Evolutionary conservation across 2,113 vertebrate species (phyloP).

Genomic region (Phyllostomus discolor): DNA sequence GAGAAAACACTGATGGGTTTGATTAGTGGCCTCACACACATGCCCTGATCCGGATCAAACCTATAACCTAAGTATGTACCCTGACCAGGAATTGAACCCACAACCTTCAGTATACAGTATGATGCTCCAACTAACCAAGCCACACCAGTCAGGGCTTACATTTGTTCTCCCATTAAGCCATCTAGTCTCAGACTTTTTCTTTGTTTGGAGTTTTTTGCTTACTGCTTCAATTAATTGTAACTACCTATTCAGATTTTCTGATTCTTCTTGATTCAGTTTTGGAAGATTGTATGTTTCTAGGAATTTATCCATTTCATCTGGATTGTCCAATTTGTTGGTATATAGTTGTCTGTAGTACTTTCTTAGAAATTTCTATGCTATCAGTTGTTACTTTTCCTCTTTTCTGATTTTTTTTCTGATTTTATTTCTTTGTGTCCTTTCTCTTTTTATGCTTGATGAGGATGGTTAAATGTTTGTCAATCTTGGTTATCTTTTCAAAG

Average conservation of each 20-base stretch:
- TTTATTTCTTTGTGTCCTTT: background rate
- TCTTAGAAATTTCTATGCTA: background rate
- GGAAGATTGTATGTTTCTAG: background rate
- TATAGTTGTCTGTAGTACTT: background rate
- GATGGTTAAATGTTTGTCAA: background rate
- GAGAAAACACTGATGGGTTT: too few relatives aligned
- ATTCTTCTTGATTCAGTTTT: background rate
- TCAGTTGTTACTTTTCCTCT: background rate
- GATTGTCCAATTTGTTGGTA: background rate
- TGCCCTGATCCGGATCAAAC: too few relatives aligned
- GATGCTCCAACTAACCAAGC: too few relatives aligned
- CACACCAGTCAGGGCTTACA: too few relatives aligned
- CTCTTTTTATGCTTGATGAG: background rate
- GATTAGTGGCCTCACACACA: too few relatives aligned
- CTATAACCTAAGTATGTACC: too few relatives aligned
- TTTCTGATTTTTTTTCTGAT: background rate
- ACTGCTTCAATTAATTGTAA: background rate
- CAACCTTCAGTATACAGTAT: too few relatives aligned
- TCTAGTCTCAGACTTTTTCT: background rate
- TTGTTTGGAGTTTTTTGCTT: background rate
- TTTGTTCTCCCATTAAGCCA: background rate
- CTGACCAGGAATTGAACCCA: too few relatives aligned
- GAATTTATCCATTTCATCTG: background rate
- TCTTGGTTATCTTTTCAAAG: background rate
- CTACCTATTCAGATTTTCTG: background rate